Base-by-base conservation (phyloP, 2,113 vertebrate species). In the Eleginops maclovinus region DNA sequence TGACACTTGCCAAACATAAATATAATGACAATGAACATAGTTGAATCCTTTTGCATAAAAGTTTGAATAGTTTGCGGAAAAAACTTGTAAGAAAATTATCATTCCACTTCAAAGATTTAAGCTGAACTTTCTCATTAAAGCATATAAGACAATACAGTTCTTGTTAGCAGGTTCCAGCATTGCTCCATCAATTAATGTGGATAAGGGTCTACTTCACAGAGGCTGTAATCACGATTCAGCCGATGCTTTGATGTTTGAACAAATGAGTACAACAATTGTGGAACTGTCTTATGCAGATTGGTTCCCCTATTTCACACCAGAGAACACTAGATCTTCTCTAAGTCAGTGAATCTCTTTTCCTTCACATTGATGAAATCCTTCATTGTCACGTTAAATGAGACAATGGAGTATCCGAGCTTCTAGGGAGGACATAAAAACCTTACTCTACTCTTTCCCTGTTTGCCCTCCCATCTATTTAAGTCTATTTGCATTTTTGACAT, bases 401-500 rank as follows among this genome's bases (percentile, higher is more conserved):
- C 47, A 28, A 69, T 63, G 65, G 61, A 68, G 65, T 47, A 87
- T 67, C 63, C 15, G 0, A 31, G 56, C 62, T 79, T 83, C 83
- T 74, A 22, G 61, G 53, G 24, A 2, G 40, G 43, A 53, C 63
- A 53, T 46, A 49, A 31, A 68, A 63, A 11, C 12, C 53, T 43
- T 81, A 54, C 62, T 66, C 50, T 36, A n/a, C 41, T 69, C 54
- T 58, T 56, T 13, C 36, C 59, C 58, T 68, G 31, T 73, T 83
- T 77, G 22, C 65, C 56, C 64, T 60, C 62, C 67, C 65, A 87
- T 90, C 69, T 59, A 81, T 85, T 89, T 71, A 70, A 79, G 58
- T 65, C 63, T 59, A 90, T 94, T 93, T 91, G 81, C 83, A 93
- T 93, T 88, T 92, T 87, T 89, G 85, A 92, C 89, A 90, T 88